phyloP scores from a whole-genome alignment of 2,888 invertebrate species.

The Lasioglossum oenotherae region DNA sequence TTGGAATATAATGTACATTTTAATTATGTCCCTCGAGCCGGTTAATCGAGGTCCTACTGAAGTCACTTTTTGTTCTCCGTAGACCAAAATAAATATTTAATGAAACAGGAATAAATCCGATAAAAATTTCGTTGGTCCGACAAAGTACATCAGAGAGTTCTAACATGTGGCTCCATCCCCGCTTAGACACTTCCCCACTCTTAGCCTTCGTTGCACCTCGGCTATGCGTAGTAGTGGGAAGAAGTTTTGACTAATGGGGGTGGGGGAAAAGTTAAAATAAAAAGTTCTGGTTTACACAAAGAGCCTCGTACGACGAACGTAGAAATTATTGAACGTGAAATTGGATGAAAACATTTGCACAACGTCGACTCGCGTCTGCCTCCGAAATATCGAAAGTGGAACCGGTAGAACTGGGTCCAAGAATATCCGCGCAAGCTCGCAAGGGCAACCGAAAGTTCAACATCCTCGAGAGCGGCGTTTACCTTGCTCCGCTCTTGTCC shows the following conservation, averaged over 20 bases:
- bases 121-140: not conserved
- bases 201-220: too few relatives aligned
- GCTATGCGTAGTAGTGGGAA: too few relatives aligned
- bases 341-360: not conserved
- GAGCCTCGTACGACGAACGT: not conserved
- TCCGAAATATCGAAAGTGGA: slow-evolving; percentile 12
- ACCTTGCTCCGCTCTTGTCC: not conserved
- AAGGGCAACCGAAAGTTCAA: slow-evolving; percentile 55
- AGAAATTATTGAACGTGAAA: not conserved
- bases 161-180: too few relatives aligned
- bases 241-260: too few relatives aligned
- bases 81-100: too few relatives aligned
- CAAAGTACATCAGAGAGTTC: too few relatives aligned
- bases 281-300: not conserved
- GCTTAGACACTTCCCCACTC: too few relatives aligned
- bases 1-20: too few relatives aligned
- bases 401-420: slow-evolving; percentile 39
- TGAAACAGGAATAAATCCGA: not conserved
- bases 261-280: too few relatives aligned
- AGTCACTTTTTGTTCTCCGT: too few relatives aligned
- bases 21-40: too few relatives aligned
- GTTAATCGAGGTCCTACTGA: too few relatives aligned
- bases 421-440: slow-evolving; percentile 40
- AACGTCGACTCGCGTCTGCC: not conserved
- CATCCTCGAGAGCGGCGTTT: slow-evolving; percentile 36